These are phyloP conservation scores for Eupithecia insigniata DNA, from an alignment of 2,888 invertebrate species.

Conservation along the genomic window DNA sequence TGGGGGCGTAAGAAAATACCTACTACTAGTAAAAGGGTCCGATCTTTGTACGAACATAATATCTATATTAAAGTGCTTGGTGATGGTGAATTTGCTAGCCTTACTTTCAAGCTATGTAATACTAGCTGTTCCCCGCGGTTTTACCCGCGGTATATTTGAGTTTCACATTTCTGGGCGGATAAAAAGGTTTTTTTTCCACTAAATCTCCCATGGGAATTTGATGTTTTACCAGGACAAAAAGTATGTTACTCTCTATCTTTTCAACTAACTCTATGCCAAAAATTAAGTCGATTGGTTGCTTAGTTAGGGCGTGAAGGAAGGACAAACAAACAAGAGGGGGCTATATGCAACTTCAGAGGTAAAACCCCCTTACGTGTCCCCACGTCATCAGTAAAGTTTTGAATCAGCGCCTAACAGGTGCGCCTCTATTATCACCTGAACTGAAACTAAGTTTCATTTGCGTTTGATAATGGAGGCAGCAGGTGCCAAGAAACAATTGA, in stretches of 20 bases:
- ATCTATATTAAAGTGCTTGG: not conserved
- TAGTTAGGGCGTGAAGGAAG: too few species aligned
- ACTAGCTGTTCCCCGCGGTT: too few species aligned
- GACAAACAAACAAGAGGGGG: too few species aligned
- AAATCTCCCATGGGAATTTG: too few species aligned
- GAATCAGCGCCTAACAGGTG: not conserved
- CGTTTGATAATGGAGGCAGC: constrained; percentile 23
- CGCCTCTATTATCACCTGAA: not conserved
- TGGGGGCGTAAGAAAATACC: constrained; percentile 7
- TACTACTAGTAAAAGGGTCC: constrained; percentile 2
- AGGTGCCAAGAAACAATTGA: constrained; percentile 18
- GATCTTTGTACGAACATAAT: not conserved
- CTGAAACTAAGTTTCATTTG: constrained; percentile 14
- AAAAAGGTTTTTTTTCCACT: too few species aligned
- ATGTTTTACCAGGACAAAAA: too few species aligned
- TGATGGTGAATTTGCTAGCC: not conserved
- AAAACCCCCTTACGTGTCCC: not conserved
- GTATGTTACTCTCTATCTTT: too few species aligned
- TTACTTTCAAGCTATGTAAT: too few species aligned
- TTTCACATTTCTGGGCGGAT: too few species aligned
- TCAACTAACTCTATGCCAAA: too few species aligned
- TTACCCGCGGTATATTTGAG: too few species aligned
- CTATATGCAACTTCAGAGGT: not conserved
- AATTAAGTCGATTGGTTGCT: too few species aligned
- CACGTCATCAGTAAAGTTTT: not conserved